Evolutionary conservation across 2,888 invertebrate species (phyloP), one percentile per base, ranked within the genome.

Genomic region (Leucozona laternaria): DNA sequence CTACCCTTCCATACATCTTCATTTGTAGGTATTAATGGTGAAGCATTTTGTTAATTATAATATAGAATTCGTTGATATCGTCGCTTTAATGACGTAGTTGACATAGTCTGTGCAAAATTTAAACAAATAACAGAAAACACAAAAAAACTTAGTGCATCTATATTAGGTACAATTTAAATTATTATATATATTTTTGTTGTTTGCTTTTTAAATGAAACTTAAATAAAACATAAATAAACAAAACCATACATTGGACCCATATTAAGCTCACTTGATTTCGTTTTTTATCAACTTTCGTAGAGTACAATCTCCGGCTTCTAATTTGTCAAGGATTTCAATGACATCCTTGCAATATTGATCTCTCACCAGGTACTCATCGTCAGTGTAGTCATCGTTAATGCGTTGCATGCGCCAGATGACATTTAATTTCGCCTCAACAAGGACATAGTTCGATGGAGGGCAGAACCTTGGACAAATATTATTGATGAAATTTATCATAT

Each of bases 321-420:
- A 88, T 89, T 92, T 91, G 60, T 92, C 90, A 45, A 93, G 79
- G 3, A 92, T 89, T 37, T 90, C 90, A 22, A 92, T 88, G n/a
- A 93, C 90, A 62, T 92, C 92, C 53, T 91, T 89, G n/a, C 92
- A 92, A 86, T 91, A 93, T n/a, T 90, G 90, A 88, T 91, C 91
- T 70, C 91, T 89, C 79, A 89, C 90, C n/a, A 89, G 88, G 79
- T 90, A 84, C 82, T 93, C 91, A 34, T 91, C 90, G 10, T 90
- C 89, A 3, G 90, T 90, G 58, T 90, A 92, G 25, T 91, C 90
- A 31, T 90, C 91, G 37, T 55, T 73, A 3, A 85, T 81, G 10
- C 91, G 90, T 3, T 91, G 90, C 91, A 92, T 92, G n/a, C 91
- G 90, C 91, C 92, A 92, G 78, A 93, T 92, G 25, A 92, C 91